Conservation (phyloP, 2,888 invertebrate species). For the Ophonus ardosiacus region DNA sequence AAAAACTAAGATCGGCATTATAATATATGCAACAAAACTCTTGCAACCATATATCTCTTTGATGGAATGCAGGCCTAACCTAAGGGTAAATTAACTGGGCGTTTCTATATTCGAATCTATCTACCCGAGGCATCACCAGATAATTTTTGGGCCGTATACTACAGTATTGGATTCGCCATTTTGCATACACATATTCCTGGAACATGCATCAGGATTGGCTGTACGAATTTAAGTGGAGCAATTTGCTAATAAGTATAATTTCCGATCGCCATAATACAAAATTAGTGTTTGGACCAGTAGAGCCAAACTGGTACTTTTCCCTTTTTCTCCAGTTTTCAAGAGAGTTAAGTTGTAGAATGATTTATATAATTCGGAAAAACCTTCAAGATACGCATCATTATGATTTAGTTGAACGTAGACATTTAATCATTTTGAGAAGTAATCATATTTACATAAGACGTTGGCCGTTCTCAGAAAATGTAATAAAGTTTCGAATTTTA, state of each 20-base stretch:
- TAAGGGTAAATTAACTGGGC: constrained; percentile 38
- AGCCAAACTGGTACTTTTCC: constrained; percentile 35
- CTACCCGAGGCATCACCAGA: constrained; percentile 34
- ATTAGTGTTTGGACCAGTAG: constrained; percentile 47
- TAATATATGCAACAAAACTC: not conserved
- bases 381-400: constrained; percentile 11
- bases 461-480: constrained; percentile 39
- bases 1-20: not conserved
- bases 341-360: not conserved
- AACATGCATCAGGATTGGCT: constrained; percentile 45
- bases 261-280: constrained; percentile 59
- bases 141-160: constrained; percentile 50
- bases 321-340: constrained; percentile 8
- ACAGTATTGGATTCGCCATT: constrained; percentile 55
- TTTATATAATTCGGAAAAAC: constrained; percentile 17
- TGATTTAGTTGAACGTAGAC: not conserved
- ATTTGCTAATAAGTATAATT: constrained; percentile 63
- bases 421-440: constrained; percentile 41
- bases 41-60: constrained; percentile 48
- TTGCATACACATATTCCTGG: constrained; percentile 55
- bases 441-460: constrained; percentile 59
- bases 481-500: constrained; percentile 52
- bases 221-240: constrained; percentile 57
- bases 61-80: constrained; percentile 27
- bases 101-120: constrained; percentile 24